These are phyloP conservation scores for Cyclargus thomasi DNA, from an alignment of 1,140 invertebrate genomes.

Conservation along the genomic window DNA sequence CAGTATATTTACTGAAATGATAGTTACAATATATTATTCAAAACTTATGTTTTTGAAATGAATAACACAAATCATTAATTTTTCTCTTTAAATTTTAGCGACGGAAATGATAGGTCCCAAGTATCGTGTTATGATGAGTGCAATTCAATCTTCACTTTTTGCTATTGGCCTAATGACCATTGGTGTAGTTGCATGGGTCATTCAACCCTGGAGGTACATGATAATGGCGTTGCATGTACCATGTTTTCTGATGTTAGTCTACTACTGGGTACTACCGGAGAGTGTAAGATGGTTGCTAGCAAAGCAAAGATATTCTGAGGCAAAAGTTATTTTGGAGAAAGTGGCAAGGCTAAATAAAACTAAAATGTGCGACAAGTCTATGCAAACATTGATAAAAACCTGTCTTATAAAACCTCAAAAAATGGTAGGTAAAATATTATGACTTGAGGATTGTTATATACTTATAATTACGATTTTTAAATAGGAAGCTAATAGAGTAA, in stretches of 20 bases:
- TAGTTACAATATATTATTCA: too few species aligned
- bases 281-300: constrained; percentile 85
- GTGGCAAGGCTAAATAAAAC: constrained; percentile 58
- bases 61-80: too few species aligned
- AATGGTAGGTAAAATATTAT: neutral
- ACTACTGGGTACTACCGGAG: constrained; percentile 78
- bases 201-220: constrained; percentile 81
- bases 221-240: constrained; percentile 80
- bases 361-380: neutral
- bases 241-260: constrained; percentile 77
- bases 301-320: constrained; percentile 79
- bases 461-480: too few species aligned
- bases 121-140: constrained; percentile 81
- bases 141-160: constrained; percentile 80
- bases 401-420: too few species aligned
- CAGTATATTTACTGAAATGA: too few species aligned
- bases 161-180: constrained; percentile 81
- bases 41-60: too few species aligned
- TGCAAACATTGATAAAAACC: neutral
- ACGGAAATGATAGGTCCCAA: constrained; percentile 84
- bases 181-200: constrained; percentile 79
- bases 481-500: too few species aligned
- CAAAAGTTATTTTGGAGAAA: constrained; percentile 75
- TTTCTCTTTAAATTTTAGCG: constrained; percentile 72
- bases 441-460: too few species aligned